phyloP scores from a whole-genome alignment of 1,140 invertebrate species.

The Chlorops oryzae region DNA sequence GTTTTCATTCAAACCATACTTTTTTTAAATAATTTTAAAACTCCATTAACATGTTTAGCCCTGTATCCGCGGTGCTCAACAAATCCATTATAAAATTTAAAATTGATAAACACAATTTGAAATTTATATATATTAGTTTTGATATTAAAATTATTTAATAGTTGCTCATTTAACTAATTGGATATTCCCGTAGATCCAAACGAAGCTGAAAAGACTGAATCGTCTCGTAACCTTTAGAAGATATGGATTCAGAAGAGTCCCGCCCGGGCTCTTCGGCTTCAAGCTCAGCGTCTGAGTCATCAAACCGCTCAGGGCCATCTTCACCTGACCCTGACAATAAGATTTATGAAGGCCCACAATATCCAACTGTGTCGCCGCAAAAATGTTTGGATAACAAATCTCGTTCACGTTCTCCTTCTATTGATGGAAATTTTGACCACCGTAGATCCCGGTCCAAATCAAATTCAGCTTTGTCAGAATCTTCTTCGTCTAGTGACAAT shows the following conservation, averaged over 20 bases:
- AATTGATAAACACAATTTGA: too few relatives aligned
- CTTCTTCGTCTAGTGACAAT: constrained; percentile 19
- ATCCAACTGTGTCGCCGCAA: neutral
- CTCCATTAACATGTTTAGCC: too few relatives aligned
- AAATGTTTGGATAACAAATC: neutral
- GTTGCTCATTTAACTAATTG: too few relatives aligned
- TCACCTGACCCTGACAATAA: neutral
- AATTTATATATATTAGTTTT: too few relatives aligned
- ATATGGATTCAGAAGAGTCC: constrained; percentile 19
- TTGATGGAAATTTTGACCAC: neutral
- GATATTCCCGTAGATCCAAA: too few relatives aligned
- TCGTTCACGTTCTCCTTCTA: constrained; percentile 3
- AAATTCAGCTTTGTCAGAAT: constrained; percentile 31
- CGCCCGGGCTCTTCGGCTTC: constrained; percentile 11
- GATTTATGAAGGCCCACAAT: neutral
- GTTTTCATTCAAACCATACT: too few relatives aligned
- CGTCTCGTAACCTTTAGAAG: neutral
- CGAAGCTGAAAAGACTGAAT: too few relatives aligned
- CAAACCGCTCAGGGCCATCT: constrained; percentile 9
- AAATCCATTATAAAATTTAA: too few relatives aligned
- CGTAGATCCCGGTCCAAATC: constrained; percentile 31
- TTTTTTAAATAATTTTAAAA: too few relatives aligned
- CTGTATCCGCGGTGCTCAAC: too few relatives aligned
- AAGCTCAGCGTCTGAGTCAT: constrained; percentile 12
- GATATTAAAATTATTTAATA: too few relatives aligned